Evolutionary conservation across 2,888 invertebrate species (phyloP).

Genomic region (Sylvicola cinctus): DNA sequence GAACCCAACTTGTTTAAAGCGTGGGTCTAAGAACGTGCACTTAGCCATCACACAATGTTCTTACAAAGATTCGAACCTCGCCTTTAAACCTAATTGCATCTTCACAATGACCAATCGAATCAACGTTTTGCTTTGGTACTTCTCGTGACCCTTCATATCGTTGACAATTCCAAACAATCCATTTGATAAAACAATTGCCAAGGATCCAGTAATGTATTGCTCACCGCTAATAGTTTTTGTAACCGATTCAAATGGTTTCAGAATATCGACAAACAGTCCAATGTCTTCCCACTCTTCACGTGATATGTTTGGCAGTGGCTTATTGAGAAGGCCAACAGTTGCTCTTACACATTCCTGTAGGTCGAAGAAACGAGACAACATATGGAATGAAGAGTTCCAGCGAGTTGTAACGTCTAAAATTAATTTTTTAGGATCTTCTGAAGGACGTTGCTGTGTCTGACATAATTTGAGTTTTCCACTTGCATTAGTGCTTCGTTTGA

Average conservation of each 20-base stretch:
- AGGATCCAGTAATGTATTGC: slow-evolving; percentile 10
- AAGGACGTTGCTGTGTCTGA: too few relatives aligned
- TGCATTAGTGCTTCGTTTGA: too few relatives aligned
- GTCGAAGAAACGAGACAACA: slow-evolving; percentile 1
- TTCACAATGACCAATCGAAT: too few relatives aligned
- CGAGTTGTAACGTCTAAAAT: slow-evolving; percentile 1
- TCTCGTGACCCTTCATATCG: too few relatives aligned
- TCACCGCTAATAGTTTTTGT: slow-evolving; percentile 10
- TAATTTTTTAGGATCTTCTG: background rate
- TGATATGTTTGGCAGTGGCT: background rate
- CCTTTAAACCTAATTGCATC: too few relatives aligned
- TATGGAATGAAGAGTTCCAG: slow-evolving; percentile 3
- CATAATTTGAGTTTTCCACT: too few relatives aligned
- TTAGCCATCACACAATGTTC: too few relatives aligned
- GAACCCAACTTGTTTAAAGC: too few relatives aligned
- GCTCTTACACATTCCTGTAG: background rate
- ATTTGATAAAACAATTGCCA: slow-evolving; percentile 9
- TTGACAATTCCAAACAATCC: too few relatives aligned
- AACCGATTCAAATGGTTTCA: slow-evolving; percentile 10
- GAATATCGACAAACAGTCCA: slow-evolving; percentile 7
- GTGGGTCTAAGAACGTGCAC: too few relatives aligned
- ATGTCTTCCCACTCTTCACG: slow-evolving; percentile 10
- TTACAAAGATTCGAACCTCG: too few relatives aligned
- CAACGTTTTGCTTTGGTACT: too few relatives aligned
- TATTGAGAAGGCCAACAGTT: slow-evolving; percentile 1